Base-by-base conservation (phyloP, 1,140 invertebrate species). In the Marisa cornuarietis region DNA sequence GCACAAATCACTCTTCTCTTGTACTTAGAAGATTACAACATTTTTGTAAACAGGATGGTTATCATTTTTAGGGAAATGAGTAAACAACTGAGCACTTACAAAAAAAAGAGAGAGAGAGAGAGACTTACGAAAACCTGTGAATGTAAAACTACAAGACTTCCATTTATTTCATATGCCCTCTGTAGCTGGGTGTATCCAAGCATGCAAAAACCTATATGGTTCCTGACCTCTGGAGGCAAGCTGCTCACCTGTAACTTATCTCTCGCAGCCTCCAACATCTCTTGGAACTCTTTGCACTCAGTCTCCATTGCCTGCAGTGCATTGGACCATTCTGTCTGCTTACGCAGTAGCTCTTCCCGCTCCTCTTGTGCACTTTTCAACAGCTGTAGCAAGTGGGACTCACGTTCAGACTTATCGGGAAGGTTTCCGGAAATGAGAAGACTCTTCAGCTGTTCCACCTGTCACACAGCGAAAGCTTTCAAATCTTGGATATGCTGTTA, bases 331-430 rank as follows among this genome's bases (percentile, higher is more conserved):
- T 97, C 95, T 83, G 95, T 95, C 86, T 96, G 94, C 84, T 96
- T 96, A 51, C 89, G 92, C 18, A 90, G 74, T 66, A 90, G 82
- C 80, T 91, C 90, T 63, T 91, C 90, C 24, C 87, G 82, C 79
- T 91, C 90, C 75, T 88, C 87, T 91, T 97, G 95, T 16, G 95
- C 95, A 82, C 94, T 94, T 93, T 96, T 96, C 0, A 97, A 91
- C 58, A 97, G 91, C 85, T 95, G 95, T n/a, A 96, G 92, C n/a
- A 97, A 91, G 88, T 96, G 95, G 82, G 95, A 93, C 86, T 97
- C 96, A 22, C 86, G 91, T 89, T 96, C 95, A 8, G 94, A 94
- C 54, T 93, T 82, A 91, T 90, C 93, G 52, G 86, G 85, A 42
- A 88, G 80, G 68, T 83, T 87, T 7, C 89, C 88, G 71, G 85